A percentile compares a stretch with the other conserved stretches of the same genome.
Evolutionary conservation across 2,797 vertebrate species (phyloP).

Genomic region (Champsocephalus gunnari): DNA sequence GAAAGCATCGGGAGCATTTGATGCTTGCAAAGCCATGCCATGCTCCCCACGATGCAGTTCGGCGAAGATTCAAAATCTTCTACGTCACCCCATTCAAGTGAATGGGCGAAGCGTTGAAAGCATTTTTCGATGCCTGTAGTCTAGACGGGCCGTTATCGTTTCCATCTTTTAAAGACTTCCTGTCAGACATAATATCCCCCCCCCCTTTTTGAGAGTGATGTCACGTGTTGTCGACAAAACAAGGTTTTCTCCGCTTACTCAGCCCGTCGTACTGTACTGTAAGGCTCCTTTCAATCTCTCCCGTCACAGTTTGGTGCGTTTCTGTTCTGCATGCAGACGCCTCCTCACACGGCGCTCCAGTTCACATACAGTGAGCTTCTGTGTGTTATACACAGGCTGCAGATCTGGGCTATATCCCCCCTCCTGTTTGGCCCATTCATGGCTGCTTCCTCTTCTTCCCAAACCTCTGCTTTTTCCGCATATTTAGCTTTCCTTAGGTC

Average conservation of each 20-base stretch:
- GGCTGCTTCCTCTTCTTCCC: background rate
- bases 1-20: no score
- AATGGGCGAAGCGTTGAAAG: no score
- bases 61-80: no score
- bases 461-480: background rate
- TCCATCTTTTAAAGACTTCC: background rate
- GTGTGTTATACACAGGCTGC: conserved; percentile 19
- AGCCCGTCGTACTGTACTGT: background rate
- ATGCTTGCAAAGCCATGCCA: no score
- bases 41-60: no score
- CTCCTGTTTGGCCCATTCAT: background rate
- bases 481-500: background rate
- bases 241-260: background rate
- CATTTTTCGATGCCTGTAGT: no score
- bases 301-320: conserved; percentile 10
- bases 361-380: conserved; percentile 17
- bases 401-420: background rate
- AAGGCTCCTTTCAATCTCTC: background rate
- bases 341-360: conserved; percentile 14
- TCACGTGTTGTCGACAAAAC: background rate
- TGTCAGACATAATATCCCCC: no score
- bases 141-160: background rate
- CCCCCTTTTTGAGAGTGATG: no score
- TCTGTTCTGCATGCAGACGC: conserved; percentile 6
- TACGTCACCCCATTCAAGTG: no score